Percentiles rank a stretch among this genome's conserved stretches.
phyloP scores from a whole-genome alignment of 2,113 vertebrate species.

The Porphyrio hochstetteri region DNA sequence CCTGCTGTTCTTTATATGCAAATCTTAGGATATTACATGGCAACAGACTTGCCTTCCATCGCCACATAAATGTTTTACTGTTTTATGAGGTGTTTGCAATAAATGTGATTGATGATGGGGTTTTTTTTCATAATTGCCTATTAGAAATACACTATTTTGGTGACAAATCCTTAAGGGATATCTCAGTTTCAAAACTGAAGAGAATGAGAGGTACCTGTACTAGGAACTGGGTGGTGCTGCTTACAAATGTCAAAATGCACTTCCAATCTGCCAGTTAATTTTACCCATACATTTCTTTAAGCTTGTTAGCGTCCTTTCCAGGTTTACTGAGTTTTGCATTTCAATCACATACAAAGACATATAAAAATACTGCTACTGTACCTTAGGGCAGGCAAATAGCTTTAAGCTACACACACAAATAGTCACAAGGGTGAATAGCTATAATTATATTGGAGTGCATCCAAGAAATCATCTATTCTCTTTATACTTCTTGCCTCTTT shows the following conservation, averaged over 20 bases:
- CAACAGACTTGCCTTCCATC: conserved; percentile 66
- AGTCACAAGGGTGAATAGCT: conserved; percentile 94
- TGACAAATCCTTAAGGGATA: conserved; percentile 68
- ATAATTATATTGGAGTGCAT: conserved; percentile 94
- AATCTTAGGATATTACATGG: conserved; percentile 71
- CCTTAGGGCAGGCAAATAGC: conserved; percentile 85
- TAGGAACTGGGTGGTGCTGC: neutral
- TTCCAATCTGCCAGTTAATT: conserved; percentile 60
- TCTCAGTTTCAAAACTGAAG: conserved; percentile 46
- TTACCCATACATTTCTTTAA: conserved; percentile 67
- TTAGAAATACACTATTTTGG: conserved; percentile 74
- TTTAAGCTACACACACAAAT: conserved; percentile 86
- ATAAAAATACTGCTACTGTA: conserved; percentile 80
- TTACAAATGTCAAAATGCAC: conserved; percentile 40
- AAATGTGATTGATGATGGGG: conserved; percentile 77
- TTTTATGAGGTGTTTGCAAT: conserved; percentile 80
- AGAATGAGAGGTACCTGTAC: conserved; percentile 4
- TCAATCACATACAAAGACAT: conserved; percentile 70
- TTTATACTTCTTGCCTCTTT: conserved; percentile 89
- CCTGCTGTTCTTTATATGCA: conserved; percentile 78
- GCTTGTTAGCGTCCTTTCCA: conserved; percentile 62
- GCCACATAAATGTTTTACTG: conserved; percentile 74
- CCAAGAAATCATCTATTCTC: conserved; percentile 82
- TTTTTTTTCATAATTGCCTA: conserved; percentile 74
- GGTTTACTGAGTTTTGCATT: conserved; percentile 71